phyloP scores from a whole-genome alignment of 2,113 vertebrate species.

The Vicugna pacos region DNA sequence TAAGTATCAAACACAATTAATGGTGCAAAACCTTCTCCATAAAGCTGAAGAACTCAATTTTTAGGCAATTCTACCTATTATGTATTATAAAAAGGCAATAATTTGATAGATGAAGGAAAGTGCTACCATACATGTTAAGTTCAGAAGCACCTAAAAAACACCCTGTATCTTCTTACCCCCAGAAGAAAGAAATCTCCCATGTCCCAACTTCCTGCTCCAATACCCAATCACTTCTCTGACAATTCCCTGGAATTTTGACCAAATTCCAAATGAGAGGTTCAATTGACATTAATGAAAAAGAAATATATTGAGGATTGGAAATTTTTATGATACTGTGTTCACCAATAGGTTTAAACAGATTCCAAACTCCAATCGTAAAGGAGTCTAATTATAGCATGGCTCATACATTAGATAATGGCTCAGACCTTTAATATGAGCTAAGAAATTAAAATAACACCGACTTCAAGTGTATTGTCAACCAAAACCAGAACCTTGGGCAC shows the following conservation, averaged over 20 bases:
- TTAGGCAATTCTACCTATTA: not conserved
- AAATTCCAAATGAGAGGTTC: not conserved
- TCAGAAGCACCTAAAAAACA: not conserved
- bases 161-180: not conserved
- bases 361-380: not conserved
- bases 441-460: not conserved
- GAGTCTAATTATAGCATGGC: not conserved
- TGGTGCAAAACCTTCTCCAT: not conserved
- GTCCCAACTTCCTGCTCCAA: not conserved
- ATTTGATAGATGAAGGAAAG: not conserved
- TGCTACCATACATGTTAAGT: not conserved
- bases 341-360: not conserved
- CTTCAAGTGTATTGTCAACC: not conserved
- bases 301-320: not conserved
- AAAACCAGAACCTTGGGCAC: not conserved
- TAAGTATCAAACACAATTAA: not conserved
- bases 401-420: not conserved
- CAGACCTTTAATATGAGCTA: not conserved
- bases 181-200: not conserved
- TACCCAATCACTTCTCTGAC: not conserved
- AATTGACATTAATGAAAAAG: not conserved
- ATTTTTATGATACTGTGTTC: not conserved
- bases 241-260: not conserved
- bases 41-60: not conserved
- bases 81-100: not conserved